Base-by-base conservation (phyloP, 1,140 invertebrate genomes). In the Drosophila murphyi region DNA sequence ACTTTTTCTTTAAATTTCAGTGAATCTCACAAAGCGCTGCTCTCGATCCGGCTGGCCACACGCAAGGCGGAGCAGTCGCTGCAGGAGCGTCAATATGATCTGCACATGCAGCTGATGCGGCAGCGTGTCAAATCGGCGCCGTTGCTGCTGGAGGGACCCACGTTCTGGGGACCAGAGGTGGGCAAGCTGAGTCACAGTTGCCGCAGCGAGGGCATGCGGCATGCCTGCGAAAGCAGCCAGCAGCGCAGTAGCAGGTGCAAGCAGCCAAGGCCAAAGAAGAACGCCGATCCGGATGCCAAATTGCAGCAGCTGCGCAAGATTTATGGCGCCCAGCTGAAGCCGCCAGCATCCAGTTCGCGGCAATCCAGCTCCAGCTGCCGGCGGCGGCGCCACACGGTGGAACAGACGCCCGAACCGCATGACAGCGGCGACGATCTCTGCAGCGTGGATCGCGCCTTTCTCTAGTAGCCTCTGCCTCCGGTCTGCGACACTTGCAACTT, bases 51-150 rank as follows among this genome's bases (percentile, higher is more conserved):
- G 3, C 55, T 92, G 35, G 92, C 92, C n/a, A 92, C 92, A 35
- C 85, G 92, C 5, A 92, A 91, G 57, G 92, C 92, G 4, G 92
- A 92, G 55, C 91, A 92, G 35, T 85, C 80, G 1, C 43, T 92
- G 5, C 86, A 91, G 52, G 76, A 92, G 51, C 87, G 81, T 28
- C 89, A 92, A 48, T 92, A 92, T 32, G 89, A 92, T 32, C 62
- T 92, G 3, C 88, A 92, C 32, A 92, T 92, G 91, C 89, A 91
- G 39, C 70, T 92, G 75, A 92, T 92, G 92, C 69, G 90, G 0
- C 83, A 92, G 54, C 76, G 92, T 7, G 92, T 92, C 0, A 92
- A 92, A 55, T 91, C 92, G 0, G 92, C 92, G 2, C 92, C 92
- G 0, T 61, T 92, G 1, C 61, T 92, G 4, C 78, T 92, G 2